Base-by-base conservation (phyloP, 2,113 vertebrate species). In the Eudyptes chrysolophus region DNA sequence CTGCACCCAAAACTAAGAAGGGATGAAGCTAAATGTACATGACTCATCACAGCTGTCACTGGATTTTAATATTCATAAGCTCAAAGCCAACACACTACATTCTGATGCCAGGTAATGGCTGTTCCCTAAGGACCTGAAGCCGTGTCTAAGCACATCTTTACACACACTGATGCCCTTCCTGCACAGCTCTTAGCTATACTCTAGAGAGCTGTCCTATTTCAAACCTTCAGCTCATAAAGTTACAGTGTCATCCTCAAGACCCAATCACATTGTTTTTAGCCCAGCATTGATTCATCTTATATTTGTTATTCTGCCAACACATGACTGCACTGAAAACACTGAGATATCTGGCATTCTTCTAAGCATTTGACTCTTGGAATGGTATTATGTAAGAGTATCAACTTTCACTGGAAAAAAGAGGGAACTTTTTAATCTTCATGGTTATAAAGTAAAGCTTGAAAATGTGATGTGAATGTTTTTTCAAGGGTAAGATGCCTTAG, bases 121-220 rank as follows among this genome's bases (percentile, higher is more conserved):
- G 55, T 3, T 81, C 94, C 90, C 94, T 15, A 29, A 83, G 96
- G 96, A 85, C 48, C n/a, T 44, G 49, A 34, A 83, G 89, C 92
- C 96, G 40, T 29, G 40, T 70, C 70, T 92, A 46, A 38, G 87
- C 86, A 96, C 89, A 94, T 97, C 95, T 98, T 82, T 78, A 80
- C 86, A 62, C 82, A 81, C 84, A 76, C 72, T 60, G 84, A 27
- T 96, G 88, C 92, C 24, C 8, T 58, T 89, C 74, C 94, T 44
- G 90, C 54, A 22, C 74, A 84, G 83, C 93, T 97, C 87, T 60
- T 78, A 90, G 74, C 65, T 78, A 30, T 51, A 81, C 97, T 74
- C 89, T 29, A 34, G 97, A 90, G 95, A 95, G 42, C 94, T 90
- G 93, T 87, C 88, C 91, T 94, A 96, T 61, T 97, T 97, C 81